Percentiles rank a stretch among this genome's conserved stretches.
These are phyloP conservation scores for Tyrannus savana DNA, from an alignment of 2,113 vertebrate species.

Conservation along the genomic window DNA sequence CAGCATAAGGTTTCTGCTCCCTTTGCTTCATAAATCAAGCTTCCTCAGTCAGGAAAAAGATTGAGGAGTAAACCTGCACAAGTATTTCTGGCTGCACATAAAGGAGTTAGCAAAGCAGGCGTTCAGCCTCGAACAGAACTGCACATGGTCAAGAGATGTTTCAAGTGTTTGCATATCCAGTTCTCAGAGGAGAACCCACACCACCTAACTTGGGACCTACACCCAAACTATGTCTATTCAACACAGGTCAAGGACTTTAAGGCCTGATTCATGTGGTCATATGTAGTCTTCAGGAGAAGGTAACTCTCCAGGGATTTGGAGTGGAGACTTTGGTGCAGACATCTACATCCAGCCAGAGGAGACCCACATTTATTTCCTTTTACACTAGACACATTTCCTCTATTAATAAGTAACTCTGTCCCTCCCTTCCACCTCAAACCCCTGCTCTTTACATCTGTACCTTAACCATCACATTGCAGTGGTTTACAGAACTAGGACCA, in stretches of 20 bases:
- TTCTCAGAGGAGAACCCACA: not conserved
- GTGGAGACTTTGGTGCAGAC: not conserved
- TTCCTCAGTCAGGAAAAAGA: not conserved
- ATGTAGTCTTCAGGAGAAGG: not conserved
- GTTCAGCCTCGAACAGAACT: not conserved
- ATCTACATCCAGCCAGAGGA: not conserved
- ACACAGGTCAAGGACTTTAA: not conserved
- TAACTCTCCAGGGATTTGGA: not conserved
- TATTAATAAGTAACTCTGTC: no score
- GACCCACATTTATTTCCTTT: not conserved
- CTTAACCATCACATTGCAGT: not conserved
- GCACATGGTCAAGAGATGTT: not conserved
- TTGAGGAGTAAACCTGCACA: not conserved
- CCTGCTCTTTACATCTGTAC: not conserved
- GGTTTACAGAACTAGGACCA: not conserved
- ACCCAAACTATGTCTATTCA: not conserved
- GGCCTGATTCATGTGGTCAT: not conserved
- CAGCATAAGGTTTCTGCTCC: not conserved
- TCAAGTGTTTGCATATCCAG: not conserved
- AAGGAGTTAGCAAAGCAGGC: not conserved
- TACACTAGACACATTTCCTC: not conserved
- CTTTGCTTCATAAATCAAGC: not conserved
- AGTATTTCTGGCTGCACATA: not conserved
- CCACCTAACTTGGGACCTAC: not conserved
- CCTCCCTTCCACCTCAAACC: no score